phyloP scores from a whole-genome alignment of 1,140 invertebrate genomes.

The Limonius californicus region DNA sequence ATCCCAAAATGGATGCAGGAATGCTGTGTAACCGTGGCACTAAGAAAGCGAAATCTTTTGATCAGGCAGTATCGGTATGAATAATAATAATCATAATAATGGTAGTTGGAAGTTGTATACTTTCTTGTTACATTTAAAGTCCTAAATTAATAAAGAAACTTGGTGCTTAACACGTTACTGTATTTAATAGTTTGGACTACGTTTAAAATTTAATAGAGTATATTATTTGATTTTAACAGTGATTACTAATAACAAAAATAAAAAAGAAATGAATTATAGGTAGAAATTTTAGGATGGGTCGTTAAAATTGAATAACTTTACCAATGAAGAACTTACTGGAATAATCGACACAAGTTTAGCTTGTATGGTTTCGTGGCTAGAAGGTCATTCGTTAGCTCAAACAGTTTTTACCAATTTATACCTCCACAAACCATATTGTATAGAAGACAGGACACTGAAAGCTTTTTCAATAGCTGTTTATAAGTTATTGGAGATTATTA shows the following conservation, averaged over 20 bases:
- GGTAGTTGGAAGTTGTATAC: no score
- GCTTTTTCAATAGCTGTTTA: slow-evolving; percentile 85
- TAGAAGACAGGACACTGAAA: slow-evolving; percentile 79
- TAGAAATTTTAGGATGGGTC: slow-evolving; percentile 60
- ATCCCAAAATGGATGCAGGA: slow-evolving; percentile 99
- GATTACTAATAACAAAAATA: no score
- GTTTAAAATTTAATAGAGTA: no score
- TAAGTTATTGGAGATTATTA: slow-evolving; percentile 87
- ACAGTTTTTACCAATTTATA: slow-evolving; percentile 97
- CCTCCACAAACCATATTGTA: slow-evolving; percentile 83
- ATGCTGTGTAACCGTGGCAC: slow-evolving; percentile 91
- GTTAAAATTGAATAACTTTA: slow-evolving; percentile 76
- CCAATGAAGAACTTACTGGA: slow-evolving; percentile 70
- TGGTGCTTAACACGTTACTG: no score
- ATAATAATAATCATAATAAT: background rate
- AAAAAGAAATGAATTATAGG: no score
- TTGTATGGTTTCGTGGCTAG: slow-evolving; percentile 91
- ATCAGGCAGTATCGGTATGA: slow-evolving; percentile 73
- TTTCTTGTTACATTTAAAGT: no score
- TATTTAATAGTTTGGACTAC: no score
- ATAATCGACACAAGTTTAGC: slow-evolving; percentile 92
- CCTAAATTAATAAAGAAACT: no score
- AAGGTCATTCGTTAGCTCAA: slow-evolving; percentile 93
- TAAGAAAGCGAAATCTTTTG: slow-evolving; percentile 82
- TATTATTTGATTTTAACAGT: no score